Base-by-base conservation (phyloP, 2,888 invertebrate genomes). In the Stenoptilia bipunctidactyla region DNA sequence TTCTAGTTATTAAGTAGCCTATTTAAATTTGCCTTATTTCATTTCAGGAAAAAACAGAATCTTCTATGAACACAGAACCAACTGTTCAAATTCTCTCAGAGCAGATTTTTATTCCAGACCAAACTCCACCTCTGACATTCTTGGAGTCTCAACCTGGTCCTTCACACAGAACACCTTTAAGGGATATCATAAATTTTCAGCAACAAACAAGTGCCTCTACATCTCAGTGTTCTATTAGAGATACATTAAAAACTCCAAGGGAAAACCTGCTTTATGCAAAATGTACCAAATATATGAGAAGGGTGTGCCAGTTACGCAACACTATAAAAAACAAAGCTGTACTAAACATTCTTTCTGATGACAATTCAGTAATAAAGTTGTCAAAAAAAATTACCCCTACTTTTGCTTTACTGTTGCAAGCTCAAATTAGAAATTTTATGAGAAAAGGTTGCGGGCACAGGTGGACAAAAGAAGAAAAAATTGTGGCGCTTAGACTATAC, bases 211-310 rank as follows among this genome's bases (percentile, higher is more conserved):
- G 30, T 30, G n/a, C 3, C 30, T 8, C 30, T 10, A 20, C 20
- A 20, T 20, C 20, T 20, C 20, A 20, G 20, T 20, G 4, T 20
- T 8, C 20, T 20, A 20, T 20, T 20, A 20, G 20, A 20, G 20
- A 20, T 2, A 35, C 2, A 14, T 13, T 13, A 35, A 35, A 14
- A 35, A 13, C 6, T 2, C 13, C 12, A 35, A 38, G 27, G 33
- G 38, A 38, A 6, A 30, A 15, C 4, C 6, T 15, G 2, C 13
- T 39, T 8, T 14, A 34, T 5, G 20, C 39, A 4, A 27, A 36
- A 36, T 40, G 40, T 27, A 30, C 13, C 2, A 36, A 30, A 30
- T 30, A 40, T 27, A 12, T 40, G 33, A 15, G 30, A 37, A 12
- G 14, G 27, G 30, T 40, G 8, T 36, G 40, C n/a, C 33, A 33